Evolutionary conservation across 2,797 vertebrate species (phyloP), one percentile per base, ranked within the genome.

Genomic region (Sebastiscus tertius): DNA sequence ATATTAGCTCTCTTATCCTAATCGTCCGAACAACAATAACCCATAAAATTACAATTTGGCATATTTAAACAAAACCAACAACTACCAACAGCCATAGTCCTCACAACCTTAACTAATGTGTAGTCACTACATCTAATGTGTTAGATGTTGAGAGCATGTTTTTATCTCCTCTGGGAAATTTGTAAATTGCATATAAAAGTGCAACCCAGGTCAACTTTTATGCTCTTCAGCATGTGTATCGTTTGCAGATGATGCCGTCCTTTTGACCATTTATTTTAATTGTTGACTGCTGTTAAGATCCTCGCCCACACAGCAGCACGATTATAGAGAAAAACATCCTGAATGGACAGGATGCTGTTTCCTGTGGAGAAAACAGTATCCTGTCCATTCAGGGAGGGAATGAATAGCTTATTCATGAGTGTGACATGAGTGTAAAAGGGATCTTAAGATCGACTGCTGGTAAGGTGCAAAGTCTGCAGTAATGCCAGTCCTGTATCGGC

Each of bases 391-490:
- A 26, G 24, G 24, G 58, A 31, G 33, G 13, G 52, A 56, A 59
- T 60, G 59, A 34, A 55, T 52, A 56, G 42, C 36, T 59, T 67
- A 58, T 75, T 59, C 31, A 70, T 26, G 29, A 68, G 46, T 34
- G 29, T 80, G 72, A 55, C 75, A 76, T 5, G 27, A 72, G 56
- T 13, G 46, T 46, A 61, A 77, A 77, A 58, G 24, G 39, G 80
- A 73, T 81, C 59, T 34, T 3, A 39, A 42, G 62, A 85, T 79
- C 7, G 24, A 68, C 31, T 69, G 24, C 80, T 39, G 13, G 8
- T 18, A 20, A 80, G 64, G 33, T 75, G 68, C 63, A 77, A 70
- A 61, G 55, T 67, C 76, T 77, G 75, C 52, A 82, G n/a, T 73
- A 78, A 81, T 58, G 55, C 63, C 39, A 26, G 33, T 36, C 33